Evolutionary conservation across 2,113 vertebrate genomes (phyloP).

Genomic region (Scomber japonicus): DNA sequence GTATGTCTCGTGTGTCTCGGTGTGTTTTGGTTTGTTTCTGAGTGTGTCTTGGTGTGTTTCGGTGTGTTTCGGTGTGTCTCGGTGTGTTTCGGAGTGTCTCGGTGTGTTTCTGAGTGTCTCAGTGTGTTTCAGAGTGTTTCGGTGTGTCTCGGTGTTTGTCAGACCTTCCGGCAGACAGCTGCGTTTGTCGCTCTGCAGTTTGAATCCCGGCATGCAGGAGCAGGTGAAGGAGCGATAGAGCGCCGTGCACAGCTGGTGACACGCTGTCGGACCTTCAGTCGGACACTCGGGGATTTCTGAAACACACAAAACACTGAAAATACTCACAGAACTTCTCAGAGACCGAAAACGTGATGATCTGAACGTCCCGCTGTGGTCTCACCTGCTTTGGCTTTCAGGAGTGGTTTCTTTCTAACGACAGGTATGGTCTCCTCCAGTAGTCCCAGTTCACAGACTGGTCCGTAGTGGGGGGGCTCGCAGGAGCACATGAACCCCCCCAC

Average conservation of each 20-base stretch:
- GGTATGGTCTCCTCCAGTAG: slow-evolving; percentile 3
- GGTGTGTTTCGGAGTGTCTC: background rate
- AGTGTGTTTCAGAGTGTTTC: background rate
- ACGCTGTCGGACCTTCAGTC: slow-evolving; percentile 81
- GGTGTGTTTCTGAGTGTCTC: too few relatives aligned
- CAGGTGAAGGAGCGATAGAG: slow-evolving; percentile 76
- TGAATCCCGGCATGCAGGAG: slow-evolving; percentile 88
- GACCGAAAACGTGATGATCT: background rate
- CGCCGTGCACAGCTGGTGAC: slow-evolving; percentile 90
- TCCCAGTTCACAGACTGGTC: slow-evolving; percentile 86
- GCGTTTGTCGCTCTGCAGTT: slow-evolving; percentile 83
- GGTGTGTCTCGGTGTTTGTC: background rate
- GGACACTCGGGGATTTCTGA: slow-evolving; percentile 87
- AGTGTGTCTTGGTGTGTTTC: too few relatives aligned
- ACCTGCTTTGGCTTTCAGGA: too few relatives aligned
- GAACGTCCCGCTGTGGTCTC: too few relatives aligned
- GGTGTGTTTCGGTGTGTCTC: too few relatives aligned
- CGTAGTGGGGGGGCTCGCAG: slow-evolving; percentile 83
- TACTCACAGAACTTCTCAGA: background rate
- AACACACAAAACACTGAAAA: background rate
- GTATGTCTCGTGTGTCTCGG: background rate
- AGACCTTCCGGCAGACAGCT: slow-evolving; percentile 87
- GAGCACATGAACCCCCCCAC: slow-evolving; percentile 87
- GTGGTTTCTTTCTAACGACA: background rate
- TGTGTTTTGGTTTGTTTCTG: too few relatives aligned